These are phyloP conservation scores for Parasteatoda lunata DNA, from an alignment of 2,888 invertebrate species.

Conservation along the genomic window DNA sequence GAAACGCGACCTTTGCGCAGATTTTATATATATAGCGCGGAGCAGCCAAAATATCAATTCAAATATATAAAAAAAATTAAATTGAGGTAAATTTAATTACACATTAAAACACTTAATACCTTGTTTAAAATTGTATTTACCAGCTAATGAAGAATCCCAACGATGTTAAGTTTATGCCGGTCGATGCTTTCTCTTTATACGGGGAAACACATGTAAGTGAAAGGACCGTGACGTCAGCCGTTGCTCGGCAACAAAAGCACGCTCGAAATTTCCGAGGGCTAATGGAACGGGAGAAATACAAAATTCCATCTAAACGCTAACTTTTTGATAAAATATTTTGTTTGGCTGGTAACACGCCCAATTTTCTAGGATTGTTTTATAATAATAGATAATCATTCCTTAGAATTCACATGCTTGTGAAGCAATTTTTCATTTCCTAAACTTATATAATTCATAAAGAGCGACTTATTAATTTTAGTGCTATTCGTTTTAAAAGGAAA, in stretches of 20 bases:
- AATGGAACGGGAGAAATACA: slow-evolving; percentile 38
- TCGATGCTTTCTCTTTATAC: slow-evolving; percentile 69
- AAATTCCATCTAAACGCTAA: not conserved
- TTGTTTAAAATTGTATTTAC: slow-evolving; percentile 59
- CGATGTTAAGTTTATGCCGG: slow-evolving; percentile 65
- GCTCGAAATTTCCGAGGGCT: slow-evolving; percentile 57
- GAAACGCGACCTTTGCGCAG: slow-evolving; percentile 61
- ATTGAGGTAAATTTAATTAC: slow-evolving; percentile 12
- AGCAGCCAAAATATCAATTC: slow-evolving; percentile 35
- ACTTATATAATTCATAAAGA: too few species aligned
- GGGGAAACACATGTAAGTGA: slow-evolving; percentile 69
- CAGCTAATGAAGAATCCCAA: slow-evolving; percentile 65
- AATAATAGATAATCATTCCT: too few species aligned
- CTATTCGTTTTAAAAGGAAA: too few species aligned
- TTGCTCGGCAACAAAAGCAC: slow-evolving; percentile 66
- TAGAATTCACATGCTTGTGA: too few species aligned
- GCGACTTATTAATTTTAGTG: too few species aligned
- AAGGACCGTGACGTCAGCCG: slow-evolving; percentile 69
- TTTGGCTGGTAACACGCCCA: too few species aligned
- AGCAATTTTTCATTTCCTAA: too few species aligned
- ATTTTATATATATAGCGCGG: slow-evolving; percentile 42
- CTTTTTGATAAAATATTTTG: too few species aligned
- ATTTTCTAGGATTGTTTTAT: too few species aligned
- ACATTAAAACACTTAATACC: slow-evolving; percentile 44
- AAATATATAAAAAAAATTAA: slow-evolving; percentile 30